Evolutionary conservation across 2,888 invertebrate species (phyloP), one percentile per base, ranked within the genome.

Genomic region (Liopterus haemorrhoidalis): DNA sequence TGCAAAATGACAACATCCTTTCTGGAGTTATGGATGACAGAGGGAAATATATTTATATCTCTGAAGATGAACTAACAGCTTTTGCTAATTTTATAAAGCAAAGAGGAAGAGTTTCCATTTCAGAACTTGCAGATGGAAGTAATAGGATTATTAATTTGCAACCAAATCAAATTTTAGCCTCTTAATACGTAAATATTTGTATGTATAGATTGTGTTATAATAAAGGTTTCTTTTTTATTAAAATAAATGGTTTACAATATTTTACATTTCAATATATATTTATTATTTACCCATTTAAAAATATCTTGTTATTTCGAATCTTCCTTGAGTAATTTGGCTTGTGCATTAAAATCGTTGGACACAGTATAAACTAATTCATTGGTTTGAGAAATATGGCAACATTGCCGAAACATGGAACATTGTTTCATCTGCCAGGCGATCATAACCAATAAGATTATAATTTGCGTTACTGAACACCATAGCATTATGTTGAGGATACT

Each of bases 361-460:
- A 12, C 9, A 6, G 20, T 64, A 76, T 81, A 89, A 35, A 95
- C 95, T 64, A 99, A 76, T 78, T 99, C 99, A 72, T 99, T 99
- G 19, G 97, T 97, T 72, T 99, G n/a, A n/a, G n/a, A n/a, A n/a
- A n/a, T n/a, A n/a, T n/a, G n/a, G n/a, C n/a, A n/a, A n/a, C n/a
- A n/a, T n/a, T n/a, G n/a, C n/a, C 96, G 64, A 99, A 99, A 79
- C 99, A 99, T 61, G 91, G 90, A 97, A 55, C 99, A 77, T 77
- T 99, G 99, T 61, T 84, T 82, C 95, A 99, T 97, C 71, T 99
- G 99, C 97, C 97, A 99, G 55, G 92, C 86, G 11, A 99, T 97
- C 78, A 97, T 97, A 21, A 79, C 71, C 0, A 97, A 72, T 8
- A 99, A 77, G 27, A 99, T 88, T 41, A 82, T 75, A 0, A 93